Evolutionary conservation across 2,797 vertebrate species (phyloP).

Genomic region (Sebastiscus albofasciatus): DNA sequence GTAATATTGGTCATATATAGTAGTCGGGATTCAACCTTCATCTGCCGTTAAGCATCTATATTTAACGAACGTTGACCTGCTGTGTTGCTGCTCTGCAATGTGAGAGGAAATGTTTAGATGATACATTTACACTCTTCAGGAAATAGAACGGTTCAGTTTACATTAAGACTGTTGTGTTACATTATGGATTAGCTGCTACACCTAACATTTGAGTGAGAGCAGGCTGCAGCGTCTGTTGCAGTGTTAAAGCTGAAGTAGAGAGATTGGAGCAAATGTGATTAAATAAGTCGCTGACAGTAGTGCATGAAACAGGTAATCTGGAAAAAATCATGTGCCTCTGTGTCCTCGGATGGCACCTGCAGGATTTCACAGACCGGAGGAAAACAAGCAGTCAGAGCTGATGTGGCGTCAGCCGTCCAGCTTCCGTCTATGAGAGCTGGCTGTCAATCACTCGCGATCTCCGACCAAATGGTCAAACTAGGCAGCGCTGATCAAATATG

Average conservation of each 20-base stretch:
- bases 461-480: too few relatives aligned
- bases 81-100: not conserved
- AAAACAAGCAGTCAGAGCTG: too few relatives aligned
- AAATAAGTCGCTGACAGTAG: too few relatives aligned
- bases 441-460: too few relatives aligned
- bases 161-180: not conserved
- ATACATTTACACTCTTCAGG: not conserved
- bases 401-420: too few relatives aligned
- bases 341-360: too few relatives aligned
- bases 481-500: too few relatives aligned
- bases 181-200: slow-evolving; percentile 9
- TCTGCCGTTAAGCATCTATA: not conserved
- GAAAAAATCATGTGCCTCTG: too few relatives aligned
- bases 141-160: not conserved
- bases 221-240: not conserved
- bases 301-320: too few relatives aligned
- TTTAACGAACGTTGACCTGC: slow-evolving; percentile 7
- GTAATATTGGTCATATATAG: not conserved
- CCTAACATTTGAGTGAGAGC: not conserved
- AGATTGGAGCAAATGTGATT: too few relatives aligned
- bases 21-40: not conserved
- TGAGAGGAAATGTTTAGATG: not conserved
- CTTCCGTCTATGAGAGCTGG: too few relatives aligned
- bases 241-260: not conserved
- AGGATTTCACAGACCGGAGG: too few relatives aligned